Percentiles rank a stretch among this genome's conserved stretches.
phyloP scores from a whole-genome alignment of 1,140 invertebrate species.

The Spodoptera frugiperda region DNA sequence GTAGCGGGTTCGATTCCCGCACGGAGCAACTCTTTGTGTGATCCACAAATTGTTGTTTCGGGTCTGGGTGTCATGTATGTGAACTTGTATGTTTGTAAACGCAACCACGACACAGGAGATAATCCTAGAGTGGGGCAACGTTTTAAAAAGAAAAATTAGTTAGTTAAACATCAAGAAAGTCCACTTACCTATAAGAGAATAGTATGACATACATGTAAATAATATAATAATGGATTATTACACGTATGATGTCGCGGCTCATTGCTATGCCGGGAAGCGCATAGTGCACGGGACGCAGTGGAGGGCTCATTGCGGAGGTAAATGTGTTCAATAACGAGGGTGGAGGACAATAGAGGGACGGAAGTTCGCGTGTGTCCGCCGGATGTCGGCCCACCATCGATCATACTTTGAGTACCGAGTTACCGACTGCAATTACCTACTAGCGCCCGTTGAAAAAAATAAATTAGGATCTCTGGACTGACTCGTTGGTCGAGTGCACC shows the following conservation, averaged over 20 bases:
- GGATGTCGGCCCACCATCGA: conserved; percentile 66
- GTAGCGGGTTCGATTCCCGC: no score
- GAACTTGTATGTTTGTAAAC: no score
- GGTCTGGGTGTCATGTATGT: no score
- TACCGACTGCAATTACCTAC: neutral
- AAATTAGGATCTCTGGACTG: no score
- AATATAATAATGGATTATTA: neutral
- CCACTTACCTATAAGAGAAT: no score
- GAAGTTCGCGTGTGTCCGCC: conserved; percentile 70
- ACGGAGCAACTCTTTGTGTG: no score
- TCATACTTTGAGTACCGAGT: conserved; percentile 27
- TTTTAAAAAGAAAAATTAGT: no score
- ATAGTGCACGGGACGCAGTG: conserved; percentile 43
- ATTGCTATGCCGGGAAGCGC: conserved; percentile 47
- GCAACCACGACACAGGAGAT: no score
- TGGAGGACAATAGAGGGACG: conserved; percentile 67
- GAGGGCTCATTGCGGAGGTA: conserved; percentile 54
- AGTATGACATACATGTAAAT: neutral
- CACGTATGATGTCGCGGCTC: conserved; percentile 32
- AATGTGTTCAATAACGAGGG: conserved; percentile 63
- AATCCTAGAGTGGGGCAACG: no score
- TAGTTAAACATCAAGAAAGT: no score
- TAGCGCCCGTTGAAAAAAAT: neutral
- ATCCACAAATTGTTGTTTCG: no score
- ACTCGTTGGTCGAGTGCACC: no score